Percentiles rank a stretch among this genome's conserved stretches.
These are phyloP conservation scores for Nebria ingens DNA, from an alignment of 1,140 invertebrate genomes.

Conservation along the genomic window DNA sequence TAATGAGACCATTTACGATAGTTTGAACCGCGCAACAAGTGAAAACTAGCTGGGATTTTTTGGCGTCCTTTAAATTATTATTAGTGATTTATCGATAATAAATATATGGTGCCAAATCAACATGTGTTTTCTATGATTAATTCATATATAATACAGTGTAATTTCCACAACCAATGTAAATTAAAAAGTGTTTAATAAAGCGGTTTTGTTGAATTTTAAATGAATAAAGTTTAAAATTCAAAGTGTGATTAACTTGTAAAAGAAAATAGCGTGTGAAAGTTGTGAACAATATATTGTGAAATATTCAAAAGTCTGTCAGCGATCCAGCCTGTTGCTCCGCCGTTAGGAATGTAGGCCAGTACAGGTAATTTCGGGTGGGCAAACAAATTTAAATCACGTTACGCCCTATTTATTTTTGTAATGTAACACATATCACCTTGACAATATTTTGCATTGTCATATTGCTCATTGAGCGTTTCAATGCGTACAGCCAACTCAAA, in stretches of 20 bases:
- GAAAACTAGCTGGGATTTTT: neutral
- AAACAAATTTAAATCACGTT: neutral
- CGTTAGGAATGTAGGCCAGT: neutral
- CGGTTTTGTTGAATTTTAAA: neutral
- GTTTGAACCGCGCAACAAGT: neutral
- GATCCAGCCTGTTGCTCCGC: neutral
- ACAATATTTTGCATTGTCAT: neutral
- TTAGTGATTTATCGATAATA: neutral
- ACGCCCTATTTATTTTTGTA: too few relatives aligned
- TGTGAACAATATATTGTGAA: neutral
- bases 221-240: neutral
- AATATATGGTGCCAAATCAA: neutral
- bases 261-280: neutral
- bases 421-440: neutral
- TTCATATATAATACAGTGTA: neutral
- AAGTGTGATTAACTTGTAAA: neutral
- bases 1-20: neutral
- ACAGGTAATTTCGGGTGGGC: neutral
- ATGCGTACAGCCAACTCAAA: neutral
- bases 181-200: too few relatives aligned
- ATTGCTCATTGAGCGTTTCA: neutral
- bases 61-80: neutral
- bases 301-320: neutral
- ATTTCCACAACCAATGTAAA: neutral
- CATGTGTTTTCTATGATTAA: neutral